Conservation (phyloP, 2,888 invertebrate species). For the Scaptomyza parva region DNA sequence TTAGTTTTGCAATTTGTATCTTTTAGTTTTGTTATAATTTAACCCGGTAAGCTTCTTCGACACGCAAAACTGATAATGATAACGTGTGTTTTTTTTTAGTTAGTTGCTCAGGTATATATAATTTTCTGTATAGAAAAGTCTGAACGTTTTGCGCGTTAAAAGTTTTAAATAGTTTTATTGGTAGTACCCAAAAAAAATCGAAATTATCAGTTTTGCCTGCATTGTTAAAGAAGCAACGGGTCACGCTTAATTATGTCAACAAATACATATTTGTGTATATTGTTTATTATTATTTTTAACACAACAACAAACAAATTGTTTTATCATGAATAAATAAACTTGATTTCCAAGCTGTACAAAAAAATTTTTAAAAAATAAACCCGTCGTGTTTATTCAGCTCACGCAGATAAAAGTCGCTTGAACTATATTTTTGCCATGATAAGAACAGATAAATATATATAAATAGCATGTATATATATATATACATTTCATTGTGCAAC, state of each 20-base stretch:
- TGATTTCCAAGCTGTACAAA: constrained; percentile 57
- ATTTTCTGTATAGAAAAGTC: constrained; percentile 18
- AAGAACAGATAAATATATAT: constrained; percentile 14
- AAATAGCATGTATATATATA: constrained; percentile 1
- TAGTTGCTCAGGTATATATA: constrained; percentile 55
- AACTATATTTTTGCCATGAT: constrained; percentile 19
- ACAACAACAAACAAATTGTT: constrained; percentile 28
- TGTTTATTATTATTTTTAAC: constrained; percentile 36
- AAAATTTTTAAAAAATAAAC: constrained; percentile 8
- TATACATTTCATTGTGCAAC: constrained; percentile 17
- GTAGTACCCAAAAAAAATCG: constrained; percentile 1
- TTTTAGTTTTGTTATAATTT: constrained; percentile 41
- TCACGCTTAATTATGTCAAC: constrained; percentile 14
- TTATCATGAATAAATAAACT: constrained; percentile 44
- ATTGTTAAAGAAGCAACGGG: constrained; percentile 16
- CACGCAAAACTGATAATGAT: constrained; percentile 15
- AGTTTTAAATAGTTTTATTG: constrained; percentile 34
- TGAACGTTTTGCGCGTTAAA: constrained; percentile 15
- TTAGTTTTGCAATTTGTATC: constrained; percentile 15
- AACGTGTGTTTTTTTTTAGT: constrained; percentile 16
- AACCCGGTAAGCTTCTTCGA: constrained; percentile 11
- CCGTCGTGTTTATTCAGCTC: constrained; percentile 27
- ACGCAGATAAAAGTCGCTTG: neutral
- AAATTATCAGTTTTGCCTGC: constrained; percentile 13
- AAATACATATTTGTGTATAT: constrained; percentile 28